Conservation (phyloP, 2,888 invertebrate species). For the Drosophila fulvimacula region DNA sequence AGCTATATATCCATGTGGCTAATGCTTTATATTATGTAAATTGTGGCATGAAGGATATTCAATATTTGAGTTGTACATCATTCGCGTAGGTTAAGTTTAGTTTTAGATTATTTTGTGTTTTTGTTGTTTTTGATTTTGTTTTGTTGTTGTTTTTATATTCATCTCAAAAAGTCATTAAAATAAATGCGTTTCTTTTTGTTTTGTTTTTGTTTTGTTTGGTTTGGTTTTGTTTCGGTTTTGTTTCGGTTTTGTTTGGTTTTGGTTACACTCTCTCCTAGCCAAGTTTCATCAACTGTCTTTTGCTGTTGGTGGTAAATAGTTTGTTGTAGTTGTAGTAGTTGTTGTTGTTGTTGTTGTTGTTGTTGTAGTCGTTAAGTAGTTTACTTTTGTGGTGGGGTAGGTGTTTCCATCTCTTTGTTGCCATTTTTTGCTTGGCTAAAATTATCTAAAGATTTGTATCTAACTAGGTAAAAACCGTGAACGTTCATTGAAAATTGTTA, state of each 20-base stretch:
- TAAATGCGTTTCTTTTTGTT: slow-evolving; percentile 68
- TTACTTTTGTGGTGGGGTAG: slow-evolving; percentile 42
- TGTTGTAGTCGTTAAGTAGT: slow-evolving; percentile 29
- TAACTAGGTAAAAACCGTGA: slow-evolving; percentile 49
- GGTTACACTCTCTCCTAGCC: slow-evolving; percentile 36
- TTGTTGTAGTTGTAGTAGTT: slow-evolving; percentile 61
- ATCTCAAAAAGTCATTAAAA: slow-evolving; percentile 74
- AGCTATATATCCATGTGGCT: not conserved
- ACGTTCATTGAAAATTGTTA: slow-evolving; percentile 48
- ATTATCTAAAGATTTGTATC: slow-evolving; percentile 61
- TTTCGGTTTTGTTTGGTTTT: slow-evolving; percentile 54
- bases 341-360: slow-evolving; percentile 21
- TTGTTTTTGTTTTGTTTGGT: slow-evolving; percentile 52
- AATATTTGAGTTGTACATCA: slow-evolving; percentile 12
- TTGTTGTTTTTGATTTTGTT: slow-evolving; percentile 9
- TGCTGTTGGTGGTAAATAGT: slow-evolving; percentile 61
- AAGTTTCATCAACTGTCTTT: slow-evolving; percentile 26
- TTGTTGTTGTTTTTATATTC: slow-evolving; percentile 29
- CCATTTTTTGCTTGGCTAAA: slow-evolving; percentile 35
- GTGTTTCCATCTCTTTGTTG: slow-evolving; percentile 11
- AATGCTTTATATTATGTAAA: not conserved
- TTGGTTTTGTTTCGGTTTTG: slow-evolving; percentile 33
- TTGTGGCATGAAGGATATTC: slow-evolving; percentile 1
- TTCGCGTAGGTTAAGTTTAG: slow-evolving; percentile 18
- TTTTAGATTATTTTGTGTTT: slow-evolving; percentile 29